Evolutionary conservation across 2,797 vertebrate genomes (phyloP).

Genomic region (Eremophila alpestris): DNA sequence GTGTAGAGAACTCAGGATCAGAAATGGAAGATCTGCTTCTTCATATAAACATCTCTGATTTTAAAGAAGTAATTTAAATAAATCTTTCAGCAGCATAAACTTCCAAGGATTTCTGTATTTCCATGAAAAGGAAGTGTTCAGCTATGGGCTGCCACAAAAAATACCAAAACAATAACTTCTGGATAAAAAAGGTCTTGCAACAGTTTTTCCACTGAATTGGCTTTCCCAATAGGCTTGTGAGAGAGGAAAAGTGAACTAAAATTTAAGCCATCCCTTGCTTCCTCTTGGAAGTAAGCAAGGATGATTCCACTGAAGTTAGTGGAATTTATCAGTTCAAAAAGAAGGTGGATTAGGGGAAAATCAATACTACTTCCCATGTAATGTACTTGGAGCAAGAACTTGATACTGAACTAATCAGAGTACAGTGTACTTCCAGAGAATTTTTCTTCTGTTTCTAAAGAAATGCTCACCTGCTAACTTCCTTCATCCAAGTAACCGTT

Average conservation of each 20-base stretch:
- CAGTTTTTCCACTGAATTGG: background rate
- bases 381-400: background rate
- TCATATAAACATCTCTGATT: background rate
- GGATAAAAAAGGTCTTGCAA: background rate
- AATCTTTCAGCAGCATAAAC: background rate
- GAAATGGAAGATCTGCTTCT: background rate
- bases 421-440: background rate
- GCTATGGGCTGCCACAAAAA: background rate
- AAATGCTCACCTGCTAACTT: background rate
- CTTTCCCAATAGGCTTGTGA: background rate
- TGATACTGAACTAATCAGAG: background rate
- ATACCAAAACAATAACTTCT: background rate
- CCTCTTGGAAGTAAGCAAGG: background rate
- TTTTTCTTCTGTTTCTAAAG: background rate
- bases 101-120: background rate
- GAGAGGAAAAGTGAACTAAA: background rate
- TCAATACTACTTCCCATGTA: background rate
- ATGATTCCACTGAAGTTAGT: background rate
- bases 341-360: background rate
- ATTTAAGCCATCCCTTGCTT: background rate
- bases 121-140: background rate
- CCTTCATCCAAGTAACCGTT: background rate
- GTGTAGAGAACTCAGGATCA: background rate
- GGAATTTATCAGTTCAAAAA: background rate
- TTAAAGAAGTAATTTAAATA: background rate